Evolutionary conservation across 92 coral and sea anemone genomes (phyloP).

Genomic region (Epizoanthus illoricatus): DNA sequence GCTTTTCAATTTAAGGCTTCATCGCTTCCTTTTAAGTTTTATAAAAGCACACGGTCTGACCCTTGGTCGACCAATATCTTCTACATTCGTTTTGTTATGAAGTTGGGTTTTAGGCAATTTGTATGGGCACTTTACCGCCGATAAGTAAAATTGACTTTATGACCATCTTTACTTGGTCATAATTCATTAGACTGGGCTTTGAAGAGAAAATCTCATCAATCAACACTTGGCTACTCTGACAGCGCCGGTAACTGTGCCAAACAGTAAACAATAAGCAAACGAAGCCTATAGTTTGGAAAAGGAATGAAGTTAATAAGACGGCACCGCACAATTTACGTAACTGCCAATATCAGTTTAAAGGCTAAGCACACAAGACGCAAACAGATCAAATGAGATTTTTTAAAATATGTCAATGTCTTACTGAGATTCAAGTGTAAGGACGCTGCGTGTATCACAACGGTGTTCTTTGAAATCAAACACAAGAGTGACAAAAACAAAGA

Average conservation of each 20-base stretch:
- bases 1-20: slow-evolving; percentile 6
- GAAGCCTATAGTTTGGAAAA: not conserved
- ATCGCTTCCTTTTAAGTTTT: slow-evolving; percentile 6
- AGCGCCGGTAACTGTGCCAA: slow-evolving; percentile 1
- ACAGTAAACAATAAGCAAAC: slow-evolving; percentile 15
- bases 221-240: not conserved
- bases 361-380: not conserved
- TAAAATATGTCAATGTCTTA: not conserved
- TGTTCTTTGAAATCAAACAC: not conserved
- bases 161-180: slow-evolving; percentile 7
- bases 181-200: not conserved
- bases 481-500: slow-evolving; percentile 18
- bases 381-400: slow-evolving; percentile 6
- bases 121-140: not conserved
- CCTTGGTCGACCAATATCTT: not conserved
- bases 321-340: not conserved
- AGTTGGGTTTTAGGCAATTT: not conserved
- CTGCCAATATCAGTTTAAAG: not conserved
- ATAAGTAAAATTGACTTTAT: not conserved
- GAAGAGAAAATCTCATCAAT: not conserved
- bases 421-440: not conserved
- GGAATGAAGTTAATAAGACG: not conserved
- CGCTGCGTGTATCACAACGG: slow-evolving; percentile 2
- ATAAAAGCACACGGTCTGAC: not conserved
- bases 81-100: not conserved